Base-by-base conservation (phyloP, 37 sponge, comb jelly and placozoan genomes). In the Sycon ciliatum region DNA sequence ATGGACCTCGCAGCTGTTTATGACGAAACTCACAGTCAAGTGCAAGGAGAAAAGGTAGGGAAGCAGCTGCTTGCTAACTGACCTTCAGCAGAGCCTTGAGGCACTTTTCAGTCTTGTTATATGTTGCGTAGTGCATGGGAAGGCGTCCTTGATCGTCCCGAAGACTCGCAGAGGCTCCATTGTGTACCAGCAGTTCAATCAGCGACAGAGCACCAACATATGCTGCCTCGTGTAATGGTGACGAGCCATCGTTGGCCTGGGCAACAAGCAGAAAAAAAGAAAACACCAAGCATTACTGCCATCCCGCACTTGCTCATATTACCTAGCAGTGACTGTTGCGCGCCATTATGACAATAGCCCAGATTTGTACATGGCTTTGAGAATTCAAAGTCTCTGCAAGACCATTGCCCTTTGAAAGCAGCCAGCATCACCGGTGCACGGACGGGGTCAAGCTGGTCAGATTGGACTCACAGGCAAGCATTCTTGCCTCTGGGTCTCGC, bases 71-170 rank as follows among this genome's bases (percentile, higher is more conserved):
- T 13, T 42, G 49, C 53, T 1, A 23, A 68, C 67, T 63, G 26
- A 87, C 84, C 68, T 87, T 73, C 32, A 88, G 37, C 27, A 88
- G 35, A 0, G 39, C 3, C 16, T 57, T 42, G 53, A 84, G 71
- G 30, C 49, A 57, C 38, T 81, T 80, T 24, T 75, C 40, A 23
- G 63, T 22, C 32, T 60, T 28, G 63, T 60, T 9, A 28, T 11
- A 60, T 13, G 84, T 83, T 9, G 87, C 81, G 87, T 87, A 91
- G 71, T 91, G 92, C 11, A 91, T 34, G 1, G 92, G 84, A 3
- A 84, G 77, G 63, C 92, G 56, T 4, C 92, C 92, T 23, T 82
- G 78, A 36, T 65, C 63, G 72, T 91, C 92, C 39, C 61, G 62
- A 0, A 86, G 24, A 53, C 78, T 82, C n/a, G 87, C 55, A 52